Conservation (phyloP, 1,140 invertebrate genomes). For the Drosophila erecta region DNA sequence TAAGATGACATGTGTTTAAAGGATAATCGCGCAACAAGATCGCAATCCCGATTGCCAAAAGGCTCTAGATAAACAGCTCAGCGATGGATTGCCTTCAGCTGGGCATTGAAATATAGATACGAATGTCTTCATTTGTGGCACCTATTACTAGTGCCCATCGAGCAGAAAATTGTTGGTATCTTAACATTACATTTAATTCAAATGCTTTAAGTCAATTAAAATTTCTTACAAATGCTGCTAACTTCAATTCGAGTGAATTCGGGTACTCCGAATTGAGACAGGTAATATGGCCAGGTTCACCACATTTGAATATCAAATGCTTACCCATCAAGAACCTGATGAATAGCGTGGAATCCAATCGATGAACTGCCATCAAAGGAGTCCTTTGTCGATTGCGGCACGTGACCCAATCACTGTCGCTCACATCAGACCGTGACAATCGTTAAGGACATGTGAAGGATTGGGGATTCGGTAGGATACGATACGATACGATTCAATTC, state of each 20-base stretch:
- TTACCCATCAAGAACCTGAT: slow-evolving; percentile 2
- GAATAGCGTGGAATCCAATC: slow-evolving; percentile 23
- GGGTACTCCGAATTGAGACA: too few species aligned
- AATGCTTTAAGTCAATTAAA: too few species aligned
- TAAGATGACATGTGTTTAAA: slow-evolving; percentile 54
- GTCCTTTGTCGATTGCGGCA: slow-evolving; percentile 21
- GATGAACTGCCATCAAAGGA: neutral
- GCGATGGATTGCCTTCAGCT: slow-evolving; percentile 18
- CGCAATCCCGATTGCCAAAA: slow-evolving; percentile 37
- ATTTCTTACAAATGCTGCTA: too few species aligned
- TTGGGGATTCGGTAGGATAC: neutral
- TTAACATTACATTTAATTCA: too few species aligned
- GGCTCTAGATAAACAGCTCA: slow-evolving; percentile 12
- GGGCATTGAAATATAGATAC: neutral
- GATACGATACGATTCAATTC: too few species aligned
- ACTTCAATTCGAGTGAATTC: neutral
- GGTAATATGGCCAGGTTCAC: neutral
- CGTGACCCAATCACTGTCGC: slow-evolving; percentile 72
- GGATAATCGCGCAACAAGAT: slow-evolving; percentile 42
- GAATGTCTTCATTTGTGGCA: slow-evolving; percentile 14
- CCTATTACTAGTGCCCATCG: neutral
- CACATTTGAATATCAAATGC: slow-evolving; percentile 6
- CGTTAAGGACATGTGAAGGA: slow-evolving; percentile 32
- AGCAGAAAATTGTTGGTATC: neutral
- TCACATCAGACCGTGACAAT: slow-evolving; percentile 64